Evolutionary conservation across 2,113 vertebrate genomes (phyloP), one percentile per base, ranked within the genome.

Genomic region (Marmota monax): DNA sequence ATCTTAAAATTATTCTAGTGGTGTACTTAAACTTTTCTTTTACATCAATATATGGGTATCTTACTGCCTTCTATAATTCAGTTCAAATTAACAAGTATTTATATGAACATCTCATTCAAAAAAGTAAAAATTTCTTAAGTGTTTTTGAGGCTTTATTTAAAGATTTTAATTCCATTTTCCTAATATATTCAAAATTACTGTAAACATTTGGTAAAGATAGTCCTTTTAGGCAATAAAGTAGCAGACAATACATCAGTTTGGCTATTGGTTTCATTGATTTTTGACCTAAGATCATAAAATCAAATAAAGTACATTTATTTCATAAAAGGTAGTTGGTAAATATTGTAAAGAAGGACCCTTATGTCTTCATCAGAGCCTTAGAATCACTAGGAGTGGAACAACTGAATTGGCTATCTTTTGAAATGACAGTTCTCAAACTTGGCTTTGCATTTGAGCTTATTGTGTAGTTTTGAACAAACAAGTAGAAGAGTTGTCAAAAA

Each of bases 121-220:
- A 70, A 45, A 77, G 16, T 48, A 5, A 42, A 86, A 74, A 48
- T 84, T 63, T 61, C 11, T 10, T 53, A 22, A 16, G 13, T 91
- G 13, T 91, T 7, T 61, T 76, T 82, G 14, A 92, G 34, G 17
- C 5, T 95, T 93, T 88, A 4, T 65, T 96, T 76, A 90, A 86
- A 77, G 25, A n/a, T 5, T 69, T 51, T 13, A 18, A 2, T 93
- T 74, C 45, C 18, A 70, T 63, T 69, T 90, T 88, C 37, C 18
- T 90, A 78, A 70, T 65, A 56, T 7, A 56, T 58, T 90, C 16
- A 56, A 2, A 34, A 90, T 48, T 87, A 61, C 17, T 34, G 18
- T 42, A 80, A 84, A 27, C 11, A 37, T 42, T 92, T 79, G 16
- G 13, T 32, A 29, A n/a, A 12, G 34, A 16, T 3, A 78, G 2